These are phyloP conservation scores for Monodelphis domestica DNA, from an alignment of 2,797 vertebrate genomes.

Conservation along the genomic window DNA sequence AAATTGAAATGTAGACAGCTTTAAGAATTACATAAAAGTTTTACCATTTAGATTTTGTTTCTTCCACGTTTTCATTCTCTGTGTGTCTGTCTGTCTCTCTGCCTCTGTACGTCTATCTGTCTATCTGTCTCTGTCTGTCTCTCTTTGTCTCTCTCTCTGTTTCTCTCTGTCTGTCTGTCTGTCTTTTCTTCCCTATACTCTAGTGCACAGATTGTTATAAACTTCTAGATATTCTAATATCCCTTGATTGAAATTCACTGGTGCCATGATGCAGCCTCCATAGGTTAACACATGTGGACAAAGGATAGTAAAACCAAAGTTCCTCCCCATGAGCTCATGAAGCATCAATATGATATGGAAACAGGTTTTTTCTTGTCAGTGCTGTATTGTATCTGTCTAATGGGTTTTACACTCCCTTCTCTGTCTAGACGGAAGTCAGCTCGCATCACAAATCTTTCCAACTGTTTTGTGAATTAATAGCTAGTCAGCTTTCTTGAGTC, in stretches of 20 bases:
- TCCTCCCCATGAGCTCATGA: constrained; percentile 65
- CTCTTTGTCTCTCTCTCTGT: background rate
- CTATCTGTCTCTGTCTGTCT: accelerated
- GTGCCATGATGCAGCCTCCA: constrained; percentile 36
- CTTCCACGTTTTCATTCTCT: background rate
- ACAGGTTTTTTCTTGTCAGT: constrained; percentile 73
- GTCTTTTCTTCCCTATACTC: constrained; percentile 1
- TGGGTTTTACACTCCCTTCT: constrained; percentile 85
- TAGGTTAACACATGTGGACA: constrained; percentile 64
- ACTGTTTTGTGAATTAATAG: constrained; percentile 85
- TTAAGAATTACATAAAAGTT: constrained; percentile 62
- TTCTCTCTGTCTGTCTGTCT: background rate
- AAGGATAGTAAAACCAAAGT: constrained; percentile 42
- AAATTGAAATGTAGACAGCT: constrained; percentile 56
- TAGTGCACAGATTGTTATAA: background rate
- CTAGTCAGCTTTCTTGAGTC: constrained; percentile 82
- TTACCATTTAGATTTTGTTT: constrained; percentile 49
- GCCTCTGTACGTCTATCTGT: background rate
- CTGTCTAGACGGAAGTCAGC: constrained; percentile 88
- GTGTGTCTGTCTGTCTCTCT: background rate
- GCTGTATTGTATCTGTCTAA: constrained; percentile 78
- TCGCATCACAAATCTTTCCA: constrained; percentile 83
- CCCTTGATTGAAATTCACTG: background rate
- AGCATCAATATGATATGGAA: constrained; percentile 70
- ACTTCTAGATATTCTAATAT: constrained; percentile 3